Conservation (phyloP, 2,888 invertebrate genomes). For the Nesidiocoris tenuis region DNA sequence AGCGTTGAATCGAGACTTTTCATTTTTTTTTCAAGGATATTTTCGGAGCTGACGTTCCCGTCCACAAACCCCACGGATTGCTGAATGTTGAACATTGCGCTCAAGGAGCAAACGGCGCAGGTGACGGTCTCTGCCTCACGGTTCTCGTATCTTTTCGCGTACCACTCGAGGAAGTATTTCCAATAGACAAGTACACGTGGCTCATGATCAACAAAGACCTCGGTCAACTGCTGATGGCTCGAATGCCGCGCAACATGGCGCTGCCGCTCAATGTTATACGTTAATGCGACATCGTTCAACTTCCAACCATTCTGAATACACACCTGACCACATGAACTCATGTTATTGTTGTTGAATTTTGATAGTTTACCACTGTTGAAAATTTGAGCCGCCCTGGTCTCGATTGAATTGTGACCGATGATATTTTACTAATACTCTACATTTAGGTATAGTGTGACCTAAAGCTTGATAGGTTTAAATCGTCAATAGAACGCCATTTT, state of each 20-base stretch:
- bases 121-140: slow-evolving; percentile 79
- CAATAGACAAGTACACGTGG: slow-evolving; percentile 88
- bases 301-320: not conserved
- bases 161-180: slow-evolving; percentile 80
- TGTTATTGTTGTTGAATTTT: too few species aligned
- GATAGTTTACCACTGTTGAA: too few species aligned
- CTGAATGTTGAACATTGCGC: slow-evolving; percentile 72
- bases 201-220: slow-evolving; percentile 72
- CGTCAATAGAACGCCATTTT: too few species aligned
- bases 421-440: too few species aligned
- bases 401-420: too few species aligned
- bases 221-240: slow-evolving; percentile 66
- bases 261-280: slow-evolving; percentile 81
- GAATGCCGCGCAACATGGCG: slow-evolving; percentile 74
- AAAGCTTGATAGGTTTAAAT: too few species aligned
- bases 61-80: slow-evolving; percentile 79
- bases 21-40: slow-evolving; percentile 65
- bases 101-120: slow-evolving; percentile 51
- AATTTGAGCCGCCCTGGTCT: too few species aligned
- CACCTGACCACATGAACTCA: too few species aligned
- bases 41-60: slow-evolving; percentile 82
- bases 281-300: slow-evolving; percentile 56
- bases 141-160: slow-evolving; percentile 79
- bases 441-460: too few species aligned
- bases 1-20: too few species aligned